phyloP scores from a whole-genome alignment of 1,140 invertebrate genomes.

The Drosophila mojavensis region DNA sequence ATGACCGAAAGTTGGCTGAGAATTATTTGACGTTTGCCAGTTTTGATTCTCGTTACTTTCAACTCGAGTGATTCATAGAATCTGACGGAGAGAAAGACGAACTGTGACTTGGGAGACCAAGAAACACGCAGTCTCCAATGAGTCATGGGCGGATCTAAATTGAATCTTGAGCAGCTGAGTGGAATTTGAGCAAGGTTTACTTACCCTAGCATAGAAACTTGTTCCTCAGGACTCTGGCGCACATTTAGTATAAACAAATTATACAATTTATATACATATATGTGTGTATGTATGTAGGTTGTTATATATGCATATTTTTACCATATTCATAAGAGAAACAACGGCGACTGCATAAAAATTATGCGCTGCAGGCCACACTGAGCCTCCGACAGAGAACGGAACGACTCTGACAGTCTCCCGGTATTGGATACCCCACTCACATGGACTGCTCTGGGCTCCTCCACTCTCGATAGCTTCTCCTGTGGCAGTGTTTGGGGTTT shows the following conservation, averaged over 20 bases:
- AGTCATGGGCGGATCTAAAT: conserved; percentile 20
- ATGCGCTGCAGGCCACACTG: conserved; percentile 16
- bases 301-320: conserved; percentile 63
- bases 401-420: conserved; percentile 10
- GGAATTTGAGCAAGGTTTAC: background rate
- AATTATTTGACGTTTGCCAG: no score
- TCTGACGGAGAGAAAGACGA: conserved; percentile 1
- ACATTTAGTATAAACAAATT: conserved; percentile 74
- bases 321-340: conserved; percentile 7
- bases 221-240: conserved; percentile 2
- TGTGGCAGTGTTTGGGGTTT: conserved; percentile 39
- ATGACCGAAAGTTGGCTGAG: background rate
- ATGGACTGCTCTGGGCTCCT: conserved; percentile 10
- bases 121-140: conserved; percentile 12
- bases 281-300: background rate
- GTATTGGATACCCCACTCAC: conserved; percentile 4
- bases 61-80: conserved; percentile 14
- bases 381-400: background rate
- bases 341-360: conserved; percentile 16
- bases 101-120: background rate
- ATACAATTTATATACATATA: conserved; percentile 28
- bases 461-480: conserved; percentile 17
- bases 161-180: background rate
- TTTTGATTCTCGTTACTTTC: background rate
- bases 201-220: background rate